A percentile compares a stretch with the other conserved stretches of the same genome.
phyloP scores from a whole-genome alignment of 2,888 invertebrate species.

The Pristionchus maxplancki region DNA sequence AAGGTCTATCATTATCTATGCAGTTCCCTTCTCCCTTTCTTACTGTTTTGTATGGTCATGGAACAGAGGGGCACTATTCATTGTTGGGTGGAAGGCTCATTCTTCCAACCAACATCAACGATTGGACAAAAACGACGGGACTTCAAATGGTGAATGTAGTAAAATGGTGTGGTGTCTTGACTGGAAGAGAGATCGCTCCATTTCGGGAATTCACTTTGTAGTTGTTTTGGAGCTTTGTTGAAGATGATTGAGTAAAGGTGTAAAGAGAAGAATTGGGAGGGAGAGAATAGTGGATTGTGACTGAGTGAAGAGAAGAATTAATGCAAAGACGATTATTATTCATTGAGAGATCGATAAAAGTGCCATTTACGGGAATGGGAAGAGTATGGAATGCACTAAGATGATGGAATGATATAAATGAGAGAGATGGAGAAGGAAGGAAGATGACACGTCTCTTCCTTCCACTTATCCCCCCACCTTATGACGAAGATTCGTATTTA shows the following conservation, averaged over 20 bases:
- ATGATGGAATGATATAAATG: no score
- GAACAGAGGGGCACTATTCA: background rate
- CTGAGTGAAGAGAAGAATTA: no score
- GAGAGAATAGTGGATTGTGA: background rate
- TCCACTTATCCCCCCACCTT: background rate
- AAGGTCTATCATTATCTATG: background rate
- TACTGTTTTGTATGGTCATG: slow-evolving; percentile 15
- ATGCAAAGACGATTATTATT: slow-evolving; percentile 22
- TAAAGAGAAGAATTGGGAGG: background rate
- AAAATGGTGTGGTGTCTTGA: background rate
- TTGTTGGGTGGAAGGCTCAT: background rate
- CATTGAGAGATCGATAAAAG: background rate
- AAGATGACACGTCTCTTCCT: background rate
- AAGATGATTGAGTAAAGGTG: background rate
- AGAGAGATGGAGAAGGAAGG: background rate
- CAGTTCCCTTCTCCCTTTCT: background rate
- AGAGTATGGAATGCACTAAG: no score
- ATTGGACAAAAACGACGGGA: background rate
- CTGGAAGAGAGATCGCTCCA: background rate
- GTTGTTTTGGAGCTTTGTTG: background rate
- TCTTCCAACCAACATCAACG: background rate
- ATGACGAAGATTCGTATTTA: background rate
- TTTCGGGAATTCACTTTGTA: background rate
- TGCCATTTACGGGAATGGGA: background rate
- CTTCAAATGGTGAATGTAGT: background rate